Evolutionary conservation across 1,140 invertebrate species (phyloP), one percentile per base, ranked within the genome.

Genomic region (Ceratitis capitata): DNA sequence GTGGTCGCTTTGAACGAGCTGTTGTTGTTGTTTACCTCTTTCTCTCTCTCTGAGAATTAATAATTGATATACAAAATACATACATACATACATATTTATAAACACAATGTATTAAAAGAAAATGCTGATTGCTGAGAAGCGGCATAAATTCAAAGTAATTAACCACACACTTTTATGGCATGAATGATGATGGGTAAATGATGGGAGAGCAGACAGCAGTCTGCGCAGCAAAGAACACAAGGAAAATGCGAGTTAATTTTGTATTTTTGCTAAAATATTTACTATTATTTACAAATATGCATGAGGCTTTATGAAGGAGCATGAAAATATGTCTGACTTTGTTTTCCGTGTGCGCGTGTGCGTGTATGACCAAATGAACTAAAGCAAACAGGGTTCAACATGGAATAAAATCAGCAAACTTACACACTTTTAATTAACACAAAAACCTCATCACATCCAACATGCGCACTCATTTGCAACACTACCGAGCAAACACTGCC

Each of bases 381-480:
- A 0, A 12, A 26, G 14, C 23, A 61, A 61, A 32, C 12, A 26
- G 51, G 19, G 12, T 58, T 5, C 56, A 58, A 26, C 51, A 16
- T 19, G 45, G 56, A 53, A 58, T 61, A 61, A 61, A 61, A 61
- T 61, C 58, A 61, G 58, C 58, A 61, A 61, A 3, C 14, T 26
- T 61, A 61, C 58, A 61, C 10, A 69, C 29, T 39, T 39, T 69
- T 69, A 69, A 69, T 69, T 39, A 69, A 69, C 64, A 69, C 29
- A 35, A 69, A 69, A 69, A 26, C 64, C 23, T 69, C 32, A 39
- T n/a, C 64, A 69, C 32, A 19, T 19, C 39, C 35, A 69, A 39
- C n/a, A 39, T 19, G 64, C 64, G 16, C 35, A 69, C 58, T 64
- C 58, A 32, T 35, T 64, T 32, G 64, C 35, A 19, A 39, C 35